Evolutionary conservation across 2,888 invertebrate genomes (phyloP), one percentile per base, ranked within the genome.

Genomic region (Seladonia tumulorum): DNA sequence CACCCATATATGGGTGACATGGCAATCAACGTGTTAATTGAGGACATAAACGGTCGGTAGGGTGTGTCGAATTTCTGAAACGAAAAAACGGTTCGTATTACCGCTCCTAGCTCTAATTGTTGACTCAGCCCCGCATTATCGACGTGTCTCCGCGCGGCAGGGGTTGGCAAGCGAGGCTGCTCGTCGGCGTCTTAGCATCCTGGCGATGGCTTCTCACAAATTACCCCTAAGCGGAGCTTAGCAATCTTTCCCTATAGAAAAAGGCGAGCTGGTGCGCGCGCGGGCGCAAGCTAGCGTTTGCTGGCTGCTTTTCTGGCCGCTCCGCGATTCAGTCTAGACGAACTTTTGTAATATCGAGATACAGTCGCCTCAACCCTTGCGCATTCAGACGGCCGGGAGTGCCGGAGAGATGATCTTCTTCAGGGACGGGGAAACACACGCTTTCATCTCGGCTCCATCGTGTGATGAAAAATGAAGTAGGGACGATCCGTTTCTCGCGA

Each of bases 291-390:
- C 12, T 16, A 25, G 16, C 63, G 29, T 63, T 63, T 29, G 63
- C 29, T 63, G 63, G 63, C 72, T 57, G 12, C 16, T 49, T 79
- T 73, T 87, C 81, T 85, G 73, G 70, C 89, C 85, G 73, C 22
- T 73, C 22, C 78, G 81, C 85, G 88, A 85, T 90, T 76, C 88
- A 81, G 91, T 91, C 90, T 91, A 90, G 92, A 91, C 91, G 90
- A 90, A 90, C 92, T 92, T 91, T 91, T 88, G 91, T 89, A 89
- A 92, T 91, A 91, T 91, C 86, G 87, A 80, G 87, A 79, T 79
- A 89, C 73, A 73, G 87, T 63, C 76, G 47, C 35, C 47, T 66
- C 78, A 68, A 68, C 39, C 71, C 49, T 75, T 66, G 77, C 70
- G 68, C 35, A 78, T 71, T 78, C 77, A 53, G 70, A 71, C 39